These are phyloP conservation scores for Acrocephalus arundinaceus DNA, from an alignment of 2,113 vertebrate genomes.

Conservation along the genomic window DNA sequence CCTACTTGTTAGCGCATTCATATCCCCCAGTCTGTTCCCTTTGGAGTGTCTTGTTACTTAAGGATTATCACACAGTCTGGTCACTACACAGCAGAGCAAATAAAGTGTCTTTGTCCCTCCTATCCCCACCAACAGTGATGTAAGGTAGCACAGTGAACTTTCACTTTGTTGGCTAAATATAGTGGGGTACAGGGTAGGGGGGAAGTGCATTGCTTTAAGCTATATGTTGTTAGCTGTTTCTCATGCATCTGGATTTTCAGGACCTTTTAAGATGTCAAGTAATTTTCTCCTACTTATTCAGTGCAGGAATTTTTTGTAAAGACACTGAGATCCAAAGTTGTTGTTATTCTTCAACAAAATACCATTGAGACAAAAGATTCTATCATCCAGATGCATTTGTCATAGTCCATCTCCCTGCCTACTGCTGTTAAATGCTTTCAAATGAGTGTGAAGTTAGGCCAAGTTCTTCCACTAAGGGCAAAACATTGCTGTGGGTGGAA, in stretches of 20 bases:
- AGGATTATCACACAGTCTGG: background rate
- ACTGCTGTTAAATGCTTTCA: background rate
- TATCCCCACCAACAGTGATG: background rate
- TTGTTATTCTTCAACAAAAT: background rate
- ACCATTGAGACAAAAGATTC: background rate
- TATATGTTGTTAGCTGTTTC: background rate
- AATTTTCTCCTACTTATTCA: background rate
- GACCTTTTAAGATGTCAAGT: background rate
- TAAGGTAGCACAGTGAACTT: background rate
- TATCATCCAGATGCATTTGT: conserved; percentile 20
- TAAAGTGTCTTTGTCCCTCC: background rate
- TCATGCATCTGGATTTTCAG: background rate
- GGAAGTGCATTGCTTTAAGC: background rate
- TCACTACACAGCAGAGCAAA: background rate
- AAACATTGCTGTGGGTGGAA: background rate
- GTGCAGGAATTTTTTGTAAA: background rate
- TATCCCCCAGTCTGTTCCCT: background rate
- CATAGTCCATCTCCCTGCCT: background rate
- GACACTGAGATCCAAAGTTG: background rate
- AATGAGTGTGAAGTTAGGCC: background rate
- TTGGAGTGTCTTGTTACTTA: background rate
- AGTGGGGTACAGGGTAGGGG: fast-evolving
- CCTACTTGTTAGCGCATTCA: background rate
- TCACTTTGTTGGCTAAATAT: background rate
- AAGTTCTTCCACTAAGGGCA: conserved; percentile 11